Evolutionary conservation across 2,888 invertebrate genomes (phyloP).

Genomic region (Odontothrips loti): DNA sequence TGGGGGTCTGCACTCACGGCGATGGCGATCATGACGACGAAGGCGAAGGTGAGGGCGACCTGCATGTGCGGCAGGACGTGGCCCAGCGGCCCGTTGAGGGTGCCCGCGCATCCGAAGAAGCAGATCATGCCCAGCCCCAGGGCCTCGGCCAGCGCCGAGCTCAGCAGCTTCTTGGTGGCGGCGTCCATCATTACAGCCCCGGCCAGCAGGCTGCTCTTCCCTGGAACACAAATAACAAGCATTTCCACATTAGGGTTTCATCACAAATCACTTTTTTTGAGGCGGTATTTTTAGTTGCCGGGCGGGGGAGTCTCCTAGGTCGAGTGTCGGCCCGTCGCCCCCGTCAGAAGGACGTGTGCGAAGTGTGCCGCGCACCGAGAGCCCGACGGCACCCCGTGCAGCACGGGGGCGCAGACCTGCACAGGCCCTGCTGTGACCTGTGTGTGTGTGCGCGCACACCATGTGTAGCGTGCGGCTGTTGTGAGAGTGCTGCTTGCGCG

Average conservation of each 20-base stretch:
- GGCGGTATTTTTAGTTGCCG: too few relatives aligned
- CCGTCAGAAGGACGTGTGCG: too few relatives aligned
- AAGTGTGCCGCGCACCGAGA: too few relatives aligned
- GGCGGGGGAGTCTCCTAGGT: too few relatives aligned
- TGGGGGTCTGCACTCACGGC: neutral
- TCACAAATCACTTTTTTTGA: too few relatives aligned
- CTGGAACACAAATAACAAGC: too few relatives aligned
- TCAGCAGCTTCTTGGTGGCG: neutral
- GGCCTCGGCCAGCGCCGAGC: constrained; percentile 41
- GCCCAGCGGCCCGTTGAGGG: constrained; percentile 39
- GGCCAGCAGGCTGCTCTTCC: constrained; percentile 5
- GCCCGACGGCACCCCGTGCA: too few relatives aligned
- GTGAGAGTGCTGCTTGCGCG: neutral
- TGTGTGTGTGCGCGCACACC: too few relatives aligned
- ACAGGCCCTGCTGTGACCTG: too few relatives aligned
- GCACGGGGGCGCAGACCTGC: too few relatives aligned
- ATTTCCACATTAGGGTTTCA: too few relatives aligned
- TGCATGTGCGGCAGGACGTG: constrained; percentile 41
- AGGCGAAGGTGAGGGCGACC: constrained; percentile 44
- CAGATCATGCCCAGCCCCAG: constrained; percentile 44
- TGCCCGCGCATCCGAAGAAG: constrained; percentile 45
- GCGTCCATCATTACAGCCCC: neutral
- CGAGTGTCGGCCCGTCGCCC: too few relatives aligned
- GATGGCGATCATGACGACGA: constrained; percentile 40
- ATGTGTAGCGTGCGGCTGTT: neutral